Conservation (phyloP, 2,888 invertebrate genomes). For the Serrognathus titanus region DNA sequence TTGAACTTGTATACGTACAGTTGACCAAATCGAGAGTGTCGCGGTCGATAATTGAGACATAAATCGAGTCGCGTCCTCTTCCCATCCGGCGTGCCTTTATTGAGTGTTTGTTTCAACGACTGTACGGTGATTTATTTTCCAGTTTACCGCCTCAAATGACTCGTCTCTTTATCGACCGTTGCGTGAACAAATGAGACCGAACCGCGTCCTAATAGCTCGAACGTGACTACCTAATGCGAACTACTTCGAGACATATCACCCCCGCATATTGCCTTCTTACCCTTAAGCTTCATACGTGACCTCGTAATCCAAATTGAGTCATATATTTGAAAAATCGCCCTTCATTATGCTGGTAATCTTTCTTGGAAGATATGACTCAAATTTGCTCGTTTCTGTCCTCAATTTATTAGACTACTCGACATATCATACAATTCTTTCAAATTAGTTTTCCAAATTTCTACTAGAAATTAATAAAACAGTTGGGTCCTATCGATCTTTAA, state of each 20-base stretch:
- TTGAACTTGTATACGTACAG: constrained; percentile 27
- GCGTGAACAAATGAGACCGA: constrained; percentile 38
- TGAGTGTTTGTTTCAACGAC: constrained; percentile 26
- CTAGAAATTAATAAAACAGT: too few relatives aligned
- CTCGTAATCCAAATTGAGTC: constrained; percentile 22
- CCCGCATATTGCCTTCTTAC: constrained; percentile 21
- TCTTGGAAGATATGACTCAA: background rate
- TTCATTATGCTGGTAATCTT: background rate
- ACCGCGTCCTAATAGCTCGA: constrained; percentile 37
- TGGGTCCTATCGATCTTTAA: too few relatives aligned
- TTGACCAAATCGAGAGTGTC: constrained; percentile 16
- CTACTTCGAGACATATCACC: constrained; percentile 14
- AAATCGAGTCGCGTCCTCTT: constrained; percentile 1
- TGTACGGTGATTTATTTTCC: constrained; percentile 35
- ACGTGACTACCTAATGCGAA: constrained; percentile 38
- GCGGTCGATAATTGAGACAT: constrained; percentile 5
- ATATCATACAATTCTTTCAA: too few relatives aligned
- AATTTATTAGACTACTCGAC: too few relatives aligned
- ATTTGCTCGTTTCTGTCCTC: too few relatives aligned
- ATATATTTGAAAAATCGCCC: background rate
- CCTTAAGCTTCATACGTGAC: constrained; percentile 26
- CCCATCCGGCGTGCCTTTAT: constrained; percentile 5
- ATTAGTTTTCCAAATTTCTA: too few relatives aligned
- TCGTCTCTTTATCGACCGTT: constrained; percentile 34
- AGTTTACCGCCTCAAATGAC: constrained; percentile 32